Base-by-base conservation (phyloP, 2,888 invertebrate species). In the Eupithecia exiguata region DNA sequence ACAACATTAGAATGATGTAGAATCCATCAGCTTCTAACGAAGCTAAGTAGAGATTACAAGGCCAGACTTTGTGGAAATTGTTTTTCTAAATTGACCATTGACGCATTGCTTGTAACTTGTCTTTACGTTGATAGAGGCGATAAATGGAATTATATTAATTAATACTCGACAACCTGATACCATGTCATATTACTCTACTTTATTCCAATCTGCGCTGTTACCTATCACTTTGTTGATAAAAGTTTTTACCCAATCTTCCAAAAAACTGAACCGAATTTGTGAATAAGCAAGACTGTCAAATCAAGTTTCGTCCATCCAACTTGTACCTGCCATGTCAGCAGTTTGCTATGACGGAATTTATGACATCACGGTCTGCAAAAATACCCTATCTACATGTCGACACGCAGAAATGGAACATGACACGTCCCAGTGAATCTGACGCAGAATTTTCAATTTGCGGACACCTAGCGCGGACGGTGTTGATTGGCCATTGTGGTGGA, bases 381-480 rank as follows among this genome's bases (percentile, higher is more conserved):
- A 66, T 21, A 66, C 66, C 21, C 66, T 66, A 66, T 66, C 66
- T 66, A n/a, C 40, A 66, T 40, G 66, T 40, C 40, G 21, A 43
- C 38, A 66, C 65, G n/a, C 40, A 21, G 66, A 65, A 65, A 65
- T 62, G 35, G 62, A 35, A 30, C 63, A 36, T 25, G 36, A 65
- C 63, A 66, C 21, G 25, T 66, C 40, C 14, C 25, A 14, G 21
- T 66, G 21, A 66, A 66, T 67, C 58, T 66, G 70, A 63, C 70
- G 38, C 46, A 36, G 63, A 70, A 62, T 70, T 63, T 70, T 63
- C 63, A 63, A 46, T 70, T 63, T 65, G 36, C 36, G 21, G 69
- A 70, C 62, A 62, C 70, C 46, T 21, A 58, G n/a, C 18, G 36
- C 46, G 63, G 46, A 35, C 30, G 68, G 18, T 46, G 30, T 49